Conservation (phyloP, 1,140 invertebrate genomes). For the Drepana arcuata region DNA sequence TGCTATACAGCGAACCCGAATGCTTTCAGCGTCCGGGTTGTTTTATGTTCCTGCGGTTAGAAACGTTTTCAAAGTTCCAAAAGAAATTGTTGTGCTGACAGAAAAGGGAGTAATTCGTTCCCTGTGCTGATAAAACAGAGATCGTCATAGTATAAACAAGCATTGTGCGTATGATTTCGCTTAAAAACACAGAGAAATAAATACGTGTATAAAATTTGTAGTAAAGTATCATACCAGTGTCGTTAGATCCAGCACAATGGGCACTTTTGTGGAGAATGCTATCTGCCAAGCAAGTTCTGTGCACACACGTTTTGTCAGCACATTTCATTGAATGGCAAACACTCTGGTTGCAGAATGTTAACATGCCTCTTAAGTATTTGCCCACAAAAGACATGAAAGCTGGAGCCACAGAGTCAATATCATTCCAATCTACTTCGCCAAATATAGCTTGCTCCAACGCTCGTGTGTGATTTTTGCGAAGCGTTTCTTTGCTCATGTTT, state of each 20-base stretch:
- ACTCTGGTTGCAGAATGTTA: slow-evolving; percentile 53
- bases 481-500: slow-evolving; percentile 35
- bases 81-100: too few relatives aligned
- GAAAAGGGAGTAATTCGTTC: too few relatives aligned
- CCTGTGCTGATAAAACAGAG: too few relatives aligned
- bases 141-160: too few relatives aligned
- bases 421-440: slow-evolving; percentile 48
- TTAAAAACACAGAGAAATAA: too few relatives aligned
- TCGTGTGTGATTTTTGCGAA: slow-evolving; percentile 31
- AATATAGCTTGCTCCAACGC: slow-evolving; percentile 50
- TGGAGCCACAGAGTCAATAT: slow-evolving; percentile 44
- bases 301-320: slow-evolving; percentile 36
- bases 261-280: slow-evolving; percentile 47
- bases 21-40: too few relatives aligned
- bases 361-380: slow-evolving; percentile 49
- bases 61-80: too few relatives aligned
- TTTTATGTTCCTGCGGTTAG: too few relatives aligned
- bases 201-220: too few relatives aligned
- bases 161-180: too few relatives aligned
- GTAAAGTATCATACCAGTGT: slow-evolving; percentile 41
- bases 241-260: slow-evolving; percentile 42
- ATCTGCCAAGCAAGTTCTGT: slow-evolving; percentile 43
- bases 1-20: too few relatives aligned
- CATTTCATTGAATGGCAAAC: slow-evolving; percentile 60
- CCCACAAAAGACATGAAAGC: slow-evolving; percentile 51